Evolutionary conservation across 1,140 invertebrate species (phyloP).

Genomic region (Notospermus geniculatus): DNA sequence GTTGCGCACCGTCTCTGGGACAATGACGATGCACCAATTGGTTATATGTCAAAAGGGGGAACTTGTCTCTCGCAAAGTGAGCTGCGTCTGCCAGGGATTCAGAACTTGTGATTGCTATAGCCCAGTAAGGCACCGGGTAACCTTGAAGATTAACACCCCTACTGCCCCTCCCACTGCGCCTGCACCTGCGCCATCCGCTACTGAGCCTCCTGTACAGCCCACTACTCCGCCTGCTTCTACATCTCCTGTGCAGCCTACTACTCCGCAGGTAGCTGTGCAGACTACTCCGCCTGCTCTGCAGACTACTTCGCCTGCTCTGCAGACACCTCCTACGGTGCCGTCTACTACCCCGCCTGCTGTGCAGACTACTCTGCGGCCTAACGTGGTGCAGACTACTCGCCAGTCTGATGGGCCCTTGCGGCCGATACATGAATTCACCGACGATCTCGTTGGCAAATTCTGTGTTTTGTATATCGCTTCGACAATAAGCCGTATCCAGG

Average conservation of each 20-base stretch:
- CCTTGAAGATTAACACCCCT: not conserved
- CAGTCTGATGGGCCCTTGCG: no score
- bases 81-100: constrained; percentile 15
- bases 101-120: no score
- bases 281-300: not conserved
- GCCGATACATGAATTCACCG: not conserved
- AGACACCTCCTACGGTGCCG: no score
- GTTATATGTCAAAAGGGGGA: not conserved
- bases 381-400: no score
- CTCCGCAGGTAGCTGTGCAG: not conserved
- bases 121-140: not conserved
- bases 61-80: constrained; percentile 18
- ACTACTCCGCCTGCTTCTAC: not conserved
- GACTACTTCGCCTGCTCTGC: not conserved
- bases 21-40: constrained; percentile 27
- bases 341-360: no score
- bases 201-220: not conserved
- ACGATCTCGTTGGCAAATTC: not conserved
- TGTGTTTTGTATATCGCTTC: not conserved
- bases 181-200: not conserved
- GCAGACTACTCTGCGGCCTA: no score
- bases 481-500: not conserved
- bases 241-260: not conserved
- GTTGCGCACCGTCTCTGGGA: constrained; percentile 18
- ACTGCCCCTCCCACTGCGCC: not conserved